phyloP scores from a whole-genome alignment of 2,113 vertebrate species.

The Polypterus bichir region DNA sequence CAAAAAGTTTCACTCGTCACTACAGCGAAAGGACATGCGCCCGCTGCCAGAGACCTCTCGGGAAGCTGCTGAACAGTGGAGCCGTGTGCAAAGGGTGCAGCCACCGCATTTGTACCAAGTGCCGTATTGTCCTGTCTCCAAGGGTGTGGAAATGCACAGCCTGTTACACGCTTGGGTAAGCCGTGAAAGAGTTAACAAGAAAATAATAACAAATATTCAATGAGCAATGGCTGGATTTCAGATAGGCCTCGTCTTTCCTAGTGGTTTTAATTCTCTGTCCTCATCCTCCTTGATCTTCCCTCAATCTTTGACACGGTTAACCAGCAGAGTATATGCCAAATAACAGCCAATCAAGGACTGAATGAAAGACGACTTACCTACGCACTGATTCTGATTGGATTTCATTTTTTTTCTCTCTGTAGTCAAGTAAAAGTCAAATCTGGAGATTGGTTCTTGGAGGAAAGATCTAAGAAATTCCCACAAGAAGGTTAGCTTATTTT shows the following conservation, averaged over 20 bases:
- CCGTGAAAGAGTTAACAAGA: not conserved
- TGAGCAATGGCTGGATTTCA: too few relatives aligned
- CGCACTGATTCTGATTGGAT: too few relatives aligned
- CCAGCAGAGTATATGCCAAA: too few relatives aligned
- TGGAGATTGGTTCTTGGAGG: constrained; percentile 86
- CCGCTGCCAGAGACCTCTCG: constrained; percentile 63
- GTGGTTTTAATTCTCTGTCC: not conserved
- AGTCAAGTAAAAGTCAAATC: constrained; percentile 77
- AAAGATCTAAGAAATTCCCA: constrained; percentile 74
- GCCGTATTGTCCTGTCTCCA: constrained; percentile 46
- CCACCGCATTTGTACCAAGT: constrained; percentile 67
- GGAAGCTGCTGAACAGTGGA: constrained; percentile 62
- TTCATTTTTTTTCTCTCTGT: constrained; percentile 16
- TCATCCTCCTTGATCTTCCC: too few relatives aligned
- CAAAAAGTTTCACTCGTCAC: constrained; percentile 33
- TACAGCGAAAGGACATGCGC: constrained; percentile 58
- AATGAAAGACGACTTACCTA: too few relatives aligned
- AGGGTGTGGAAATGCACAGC: constrained; percentile 68
- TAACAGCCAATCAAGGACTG: too few relatives aligned
- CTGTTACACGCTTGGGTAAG: constrained; percentile 73
- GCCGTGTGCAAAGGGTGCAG: constrained; percentile 75
- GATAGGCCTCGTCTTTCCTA: too few relatives aligned
- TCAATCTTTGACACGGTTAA: too few relatives aligned
- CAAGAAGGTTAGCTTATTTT: constrained; percentile 42
- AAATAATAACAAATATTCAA: too few relatives aligned